Evolutionary conservation across 2,797 vertebrate genomes (phyloP).

Genomic region (Rousettus madagascariensis): DNA sequence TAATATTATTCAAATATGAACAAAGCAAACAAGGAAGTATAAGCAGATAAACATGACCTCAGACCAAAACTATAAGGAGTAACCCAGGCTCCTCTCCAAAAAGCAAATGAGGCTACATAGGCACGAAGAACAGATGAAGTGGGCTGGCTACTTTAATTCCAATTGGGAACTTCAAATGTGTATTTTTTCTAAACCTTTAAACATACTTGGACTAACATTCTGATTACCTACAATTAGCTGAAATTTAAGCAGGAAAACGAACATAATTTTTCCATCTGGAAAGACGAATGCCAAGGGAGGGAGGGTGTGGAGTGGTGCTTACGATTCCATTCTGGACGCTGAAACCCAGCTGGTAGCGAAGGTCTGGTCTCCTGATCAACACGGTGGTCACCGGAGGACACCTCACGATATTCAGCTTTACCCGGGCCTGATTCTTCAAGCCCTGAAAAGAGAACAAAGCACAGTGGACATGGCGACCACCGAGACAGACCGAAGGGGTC

Average conservation of each 20-base stretch:
- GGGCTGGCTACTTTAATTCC: background rate
- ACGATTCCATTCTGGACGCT: constrained; percentile 99
- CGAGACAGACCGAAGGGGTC: rapidly evolving
- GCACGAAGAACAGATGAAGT: too few species aligned
- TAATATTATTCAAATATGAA: background rate
- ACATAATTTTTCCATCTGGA: background rate
- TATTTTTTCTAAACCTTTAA: constrained; percentile 12
- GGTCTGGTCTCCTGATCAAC: constrained; percentile 95
- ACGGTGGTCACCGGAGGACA: constrained; percentile 98
- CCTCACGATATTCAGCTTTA: constrained; percentile 96
- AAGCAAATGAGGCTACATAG: rapidly evolving
- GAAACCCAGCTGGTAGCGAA: constrained; percentile 97
- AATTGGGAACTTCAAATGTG: background rate
- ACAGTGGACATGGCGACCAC: background rate
- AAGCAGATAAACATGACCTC: background rate
- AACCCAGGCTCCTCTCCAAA: too few species aligned
- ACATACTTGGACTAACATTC: background rate
- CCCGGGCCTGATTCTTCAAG: constrained; percentile 94
- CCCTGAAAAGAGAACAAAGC: constrained; percentile 84
- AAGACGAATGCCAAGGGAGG: background rate
- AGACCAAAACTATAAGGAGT: background rate
- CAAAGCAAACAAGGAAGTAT: background rate
- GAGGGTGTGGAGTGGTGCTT: constrained; percentile 75
- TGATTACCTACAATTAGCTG: background rate
- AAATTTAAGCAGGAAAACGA: background rate